Evolutionary conservation across 2,888 invertebrate species (phyloP), one percentile per base, ranked within the genome.

Genomic region (Beris chalybata): DNA sequence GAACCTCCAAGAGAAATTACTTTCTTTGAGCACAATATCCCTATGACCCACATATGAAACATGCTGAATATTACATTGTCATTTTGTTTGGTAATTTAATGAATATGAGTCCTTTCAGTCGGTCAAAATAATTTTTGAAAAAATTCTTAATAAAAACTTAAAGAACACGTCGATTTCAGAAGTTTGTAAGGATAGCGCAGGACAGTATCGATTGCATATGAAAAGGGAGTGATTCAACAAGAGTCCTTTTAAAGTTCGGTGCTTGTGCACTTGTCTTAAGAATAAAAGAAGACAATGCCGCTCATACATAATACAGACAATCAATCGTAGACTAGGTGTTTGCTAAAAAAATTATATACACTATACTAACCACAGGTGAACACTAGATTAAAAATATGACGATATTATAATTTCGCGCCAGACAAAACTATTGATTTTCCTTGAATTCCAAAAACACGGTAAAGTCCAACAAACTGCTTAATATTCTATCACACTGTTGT

Each of bases 211-310:
- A 61, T 61, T 61, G 50, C 7, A 38, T 50, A 52, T 61, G 43
- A 61, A 61, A 61, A 52, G 61, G 61, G 61, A 61, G 61, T 61
- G 52, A 50, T 61, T 52, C 52, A 52, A 61, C 52, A 61, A 38
- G 52, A 38, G 29, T 43, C 50, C 47, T 58, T 45, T 9, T 29
- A 61, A 38, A 15, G 61, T 38, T 52, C 43, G 38, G 38, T 38
- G 61, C 22, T 52, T 32, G 47, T n/a, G 48, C 31, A 13, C 13
- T 59, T 48, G 48, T 50, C 15, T 52, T n/a, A 22, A 29, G 7
- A 22, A 22, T 22, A 22, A 22, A 22, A 22, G 22, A 22, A 1
- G 22, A 22, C 22, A 22, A 22, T 22, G 22, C 22, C 22, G 22
- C 22, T 1, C 22, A 22, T 22, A 22, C 22, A 22, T 22, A 22